Conservation (phyloP, 1,140 invertebrate genomes). For the Scaptomyza montana region DNA sequence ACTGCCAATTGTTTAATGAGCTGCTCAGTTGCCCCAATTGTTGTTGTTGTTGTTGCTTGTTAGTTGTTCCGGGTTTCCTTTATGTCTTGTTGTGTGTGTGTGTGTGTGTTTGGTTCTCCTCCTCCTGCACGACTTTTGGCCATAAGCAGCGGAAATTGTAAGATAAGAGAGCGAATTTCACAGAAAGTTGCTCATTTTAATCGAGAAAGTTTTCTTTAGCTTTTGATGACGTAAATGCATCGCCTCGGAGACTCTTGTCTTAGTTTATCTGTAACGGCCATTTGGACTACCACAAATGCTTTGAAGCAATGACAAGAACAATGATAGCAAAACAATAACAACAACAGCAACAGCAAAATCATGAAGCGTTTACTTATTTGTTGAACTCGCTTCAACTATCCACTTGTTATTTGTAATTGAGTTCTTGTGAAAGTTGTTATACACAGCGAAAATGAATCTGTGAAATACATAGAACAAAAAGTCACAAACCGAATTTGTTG, state of each 20-base stretch:
- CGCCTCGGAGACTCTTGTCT: conserved; percentile 1
- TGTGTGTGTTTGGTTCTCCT: neutral
- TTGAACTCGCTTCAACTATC: conserved; percentile 2
- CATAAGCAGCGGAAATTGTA: conserved; percentile 72
- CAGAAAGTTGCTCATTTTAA: conserved; percentile 72
- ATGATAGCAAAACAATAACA: conserved; percentile 40
- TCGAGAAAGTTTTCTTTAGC: conserved; percentile 69
- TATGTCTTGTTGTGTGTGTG: conserved; percentile 22
- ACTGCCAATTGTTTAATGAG: conserved; percentile 79
- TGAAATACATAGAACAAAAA: neutral
- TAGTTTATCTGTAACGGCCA: conserved; percentile 13
- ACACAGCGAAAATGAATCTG: neutral
- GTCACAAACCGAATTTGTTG: neutral
- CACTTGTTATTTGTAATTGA: conserved; percentile 26
- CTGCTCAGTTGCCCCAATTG: conserved; percentile 44
- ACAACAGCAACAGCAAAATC: neutral
- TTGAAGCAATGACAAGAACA: conserved; percentile 25
- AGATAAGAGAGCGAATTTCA: conserved; percentile 67
- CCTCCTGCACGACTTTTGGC: conserved; percentile 42
- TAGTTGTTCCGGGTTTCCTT: conserved; percentile 46
- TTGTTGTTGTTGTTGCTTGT: conserved; percentile 37
- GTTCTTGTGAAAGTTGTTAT: neutral
- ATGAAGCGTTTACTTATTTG: conserved; percentile 10
- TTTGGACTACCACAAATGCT: neutral
- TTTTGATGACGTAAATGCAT: conserved; percentile 57